A percentile compares a stretch with the other conserved stretches of the same genome.
Evolutionary conservation across 2,113 vertebrate species (phyloP).

Genomic region (Dasyurus viverrinus): DNA sequence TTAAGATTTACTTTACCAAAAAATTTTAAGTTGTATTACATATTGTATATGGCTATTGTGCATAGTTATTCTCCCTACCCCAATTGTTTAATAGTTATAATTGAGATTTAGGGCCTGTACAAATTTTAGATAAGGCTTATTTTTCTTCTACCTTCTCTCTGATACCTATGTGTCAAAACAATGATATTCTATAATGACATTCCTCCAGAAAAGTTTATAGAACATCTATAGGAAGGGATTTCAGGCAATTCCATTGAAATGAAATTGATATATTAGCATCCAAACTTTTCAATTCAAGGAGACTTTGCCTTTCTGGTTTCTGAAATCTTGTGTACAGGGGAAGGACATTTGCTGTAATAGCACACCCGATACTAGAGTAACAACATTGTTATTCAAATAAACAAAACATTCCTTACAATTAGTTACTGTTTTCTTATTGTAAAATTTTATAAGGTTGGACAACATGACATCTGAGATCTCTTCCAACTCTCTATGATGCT

Average conservation of each 20-base stretch:
- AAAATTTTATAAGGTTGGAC: not conserved
- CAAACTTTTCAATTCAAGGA: not conserved
- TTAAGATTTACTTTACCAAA: not conserved
- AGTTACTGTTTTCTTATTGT: not conserved
- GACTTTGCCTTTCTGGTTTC: not conserved
- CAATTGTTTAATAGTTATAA: not conserved
- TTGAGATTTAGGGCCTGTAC: not conserved
- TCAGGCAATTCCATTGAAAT: not conserved
- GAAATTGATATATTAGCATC: not conserved
- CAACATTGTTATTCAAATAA: not conserved
- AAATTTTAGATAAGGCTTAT: not conserved
- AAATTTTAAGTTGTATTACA: conserved; percentile 37
- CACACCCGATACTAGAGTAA: not conserved
- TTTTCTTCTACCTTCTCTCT: not conserved
- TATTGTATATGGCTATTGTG: conserved; percentile 17
- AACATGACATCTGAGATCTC: not conserved
- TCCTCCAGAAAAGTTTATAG: not conserved
- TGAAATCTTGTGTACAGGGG: not conserved
- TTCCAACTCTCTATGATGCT: not conserved
- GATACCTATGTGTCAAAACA: not conserved
- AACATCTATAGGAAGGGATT: not conserved
- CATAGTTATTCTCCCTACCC: not conserved
- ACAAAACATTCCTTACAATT: not conserved
- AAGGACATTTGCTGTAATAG: not conserved
- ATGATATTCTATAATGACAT: not conserved